phyloP scores from a whole-genome alignment of 2,113 vertebrate genomes.

The Pipra filicauda region DNA sequence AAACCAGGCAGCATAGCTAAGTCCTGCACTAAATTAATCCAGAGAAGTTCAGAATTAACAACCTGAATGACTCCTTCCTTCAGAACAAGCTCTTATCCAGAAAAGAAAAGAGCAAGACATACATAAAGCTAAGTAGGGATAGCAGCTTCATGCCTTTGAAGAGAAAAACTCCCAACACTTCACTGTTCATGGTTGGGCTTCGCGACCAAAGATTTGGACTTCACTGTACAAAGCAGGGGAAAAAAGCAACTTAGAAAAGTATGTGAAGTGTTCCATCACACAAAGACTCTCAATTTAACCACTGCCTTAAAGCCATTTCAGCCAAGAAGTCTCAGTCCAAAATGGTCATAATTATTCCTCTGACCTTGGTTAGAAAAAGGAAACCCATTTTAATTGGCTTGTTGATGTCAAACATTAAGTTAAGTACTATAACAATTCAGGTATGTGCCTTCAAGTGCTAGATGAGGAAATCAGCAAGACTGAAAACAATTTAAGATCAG shows the following conservation, averaged over 20 bases:
- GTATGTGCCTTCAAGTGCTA: neutral
- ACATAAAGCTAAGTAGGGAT: neutral
- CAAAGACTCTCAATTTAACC: neutral
- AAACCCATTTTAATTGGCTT: neutral
- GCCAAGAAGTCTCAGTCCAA: neutral
- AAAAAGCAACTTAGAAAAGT: neutral
- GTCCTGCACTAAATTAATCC: neutral
- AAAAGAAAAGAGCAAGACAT: neutral
- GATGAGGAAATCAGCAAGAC: neutral
- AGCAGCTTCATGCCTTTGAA: neutral
- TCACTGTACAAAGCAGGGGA: accelerated
- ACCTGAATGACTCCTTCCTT: neutral
- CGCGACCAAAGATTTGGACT: no score
- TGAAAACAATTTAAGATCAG: neutral
- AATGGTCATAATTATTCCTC: neutral
- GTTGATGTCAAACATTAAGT: neutral
- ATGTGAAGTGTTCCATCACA: neutral
- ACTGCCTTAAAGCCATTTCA: neutral
- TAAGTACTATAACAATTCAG: neutral
- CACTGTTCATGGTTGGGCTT: no score
- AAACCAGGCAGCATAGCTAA: neutral
- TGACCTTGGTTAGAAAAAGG: neutral
- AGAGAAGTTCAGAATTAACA: neutral
- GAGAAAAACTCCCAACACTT: accelerated
- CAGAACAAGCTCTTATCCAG: neutral